Evolutionary conservation across 2,888 invertebrate species (phyloP).

Genomic region (Unio pictorum): DNA sequence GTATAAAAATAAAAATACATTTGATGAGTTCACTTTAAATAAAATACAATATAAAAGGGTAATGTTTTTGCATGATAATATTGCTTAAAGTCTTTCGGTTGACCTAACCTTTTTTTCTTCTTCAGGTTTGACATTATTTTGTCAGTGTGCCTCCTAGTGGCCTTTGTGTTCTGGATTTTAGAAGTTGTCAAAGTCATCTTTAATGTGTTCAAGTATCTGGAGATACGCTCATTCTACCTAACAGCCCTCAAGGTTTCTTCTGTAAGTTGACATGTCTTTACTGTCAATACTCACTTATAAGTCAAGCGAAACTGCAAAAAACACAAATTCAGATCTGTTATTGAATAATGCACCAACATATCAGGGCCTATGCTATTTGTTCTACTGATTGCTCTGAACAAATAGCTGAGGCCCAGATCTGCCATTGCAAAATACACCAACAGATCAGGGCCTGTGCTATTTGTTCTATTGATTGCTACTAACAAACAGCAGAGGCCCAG

Average conservation of each 20-base stretch:
- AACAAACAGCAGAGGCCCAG: too few species aligned
- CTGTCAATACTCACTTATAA: neutral
- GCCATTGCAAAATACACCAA: too few species aligned
- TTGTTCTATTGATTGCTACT: too few species aligned
- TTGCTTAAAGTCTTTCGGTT: neutral
- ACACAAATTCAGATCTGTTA: neutral
- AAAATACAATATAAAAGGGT: too few species aligned
- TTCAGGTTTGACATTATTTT: constrained; percentile 72
- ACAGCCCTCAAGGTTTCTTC: constrained; percentile 89
- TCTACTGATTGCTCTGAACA: too few species aligned
- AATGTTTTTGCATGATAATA: too few species aligned
- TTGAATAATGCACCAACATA: neutral
- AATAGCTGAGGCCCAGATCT: too few species aligned
- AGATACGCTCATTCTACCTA: constrained; percentile 93
- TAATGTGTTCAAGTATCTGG: constrained; percentile 88
- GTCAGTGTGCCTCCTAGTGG: constrained; percentile 82
- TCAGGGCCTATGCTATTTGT: too few species aligned
- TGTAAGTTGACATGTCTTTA: constrained; percentile 68
- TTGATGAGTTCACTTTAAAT: too few species aligned
- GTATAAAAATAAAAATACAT: too few species aligned
- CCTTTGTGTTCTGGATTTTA: constrained; percentile 82
- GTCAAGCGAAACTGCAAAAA: neutral
- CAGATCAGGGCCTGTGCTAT: too few species aligned
- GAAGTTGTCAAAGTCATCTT: constrained; percentile 85
- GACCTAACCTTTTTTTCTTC: neutral